Evolutionary conservation across 1,140 invertebrate species (phyloP).

Genomic region (Calephelis virginiensis): DNA sequence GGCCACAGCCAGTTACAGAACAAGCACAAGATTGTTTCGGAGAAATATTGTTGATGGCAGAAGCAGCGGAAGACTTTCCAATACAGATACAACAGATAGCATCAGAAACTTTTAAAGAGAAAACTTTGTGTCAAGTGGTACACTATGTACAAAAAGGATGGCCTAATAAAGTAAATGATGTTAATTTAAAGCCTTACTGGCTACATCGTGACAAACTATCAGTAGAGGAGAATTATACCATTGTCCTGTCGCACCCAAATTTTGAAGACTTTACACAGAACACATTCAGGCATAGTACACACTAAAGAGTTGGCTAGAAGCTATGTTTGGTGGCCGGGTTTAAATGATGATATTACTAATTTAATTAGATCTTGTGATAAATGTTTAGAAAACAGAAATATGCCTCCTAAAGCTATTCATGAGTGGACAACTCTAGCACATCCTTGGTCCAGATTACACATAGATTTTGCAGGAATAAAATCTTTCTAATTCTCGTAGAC

Average conservation of each 20-base stretch:
- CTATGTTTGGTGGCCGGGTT: slow-evolving; percentile 39
- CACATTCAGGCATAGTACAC: slow-evolving; percentile 65
- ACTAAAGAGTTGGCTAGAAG: slow-evolving; percentile 74
- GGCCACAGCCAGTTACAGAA: too few relatives aligned
- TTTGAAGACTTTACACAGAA: slow-evolving; percentile 42
- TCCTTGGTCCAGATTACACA: slow-evolving; percentile 71
- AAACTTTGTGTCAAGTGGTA: slow-evolving; percentile 21
- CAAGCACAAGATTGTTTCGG: too few relatives aligned
- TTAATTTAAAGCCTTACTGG: slow-evolving; percentile 28
- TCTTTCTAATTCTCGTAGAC: slow-evolving; percentile 69
- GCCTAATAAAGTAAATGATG: slow-evolving; percentile 29
- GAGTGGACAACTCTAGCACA: slow-evolving; percentile 46
- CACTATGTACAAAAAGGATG: slow-evolving; percentile 29
- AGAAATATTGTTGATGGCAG: too few relatives aligned
- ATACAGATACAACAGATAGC: slow-evolving; percentile 34
- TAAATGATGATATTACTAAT: too few relatives aligned
- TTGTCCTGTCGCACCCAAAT: too few relatives aligned
- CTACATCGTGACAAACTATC: slow-evolving; percentile 34
- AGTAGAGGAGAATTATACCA: slow-evolving; percentile 30
- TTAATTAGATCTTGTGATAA: too few relatives aligned
- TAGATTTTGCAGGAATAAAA: slow-evolving; percentile 71
- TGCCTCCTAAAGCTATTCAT: slow-evolving; percentile 24
- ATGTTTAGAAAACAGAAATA: too few relatives aligned
- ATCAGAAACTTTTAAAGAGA: slow-evolving; percentile 29
- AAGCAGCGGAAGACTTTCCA: too few relatives aligned